Percentiles rank a stretch among this genome's conserved stretches.
Evolutionary conservation across 1,140 invertebrate genomes (phyloP).

Genomic region (Ceratina japonica): DNA sequence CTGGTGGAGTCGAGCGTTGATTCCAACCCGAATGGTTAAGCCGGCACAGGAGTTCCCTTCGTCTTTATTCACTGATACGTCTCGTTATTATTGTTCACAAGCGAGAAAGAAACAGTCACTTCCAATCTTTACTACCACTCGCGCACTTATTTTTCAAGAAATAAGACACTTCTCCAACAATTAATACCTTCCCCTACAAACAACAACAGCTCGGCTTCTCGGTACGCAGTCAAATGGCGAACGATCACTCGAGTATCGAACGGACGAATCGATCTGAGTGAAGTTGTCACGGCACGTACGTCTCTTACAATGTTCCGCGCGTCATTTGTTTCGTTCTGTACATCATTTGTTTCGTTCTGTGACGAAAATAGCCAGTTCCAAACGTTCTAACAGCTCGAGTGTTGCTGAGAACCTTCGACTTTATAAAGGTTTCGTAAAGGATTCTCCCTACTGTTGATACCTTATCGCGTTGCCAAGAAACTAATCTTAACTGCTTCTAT

Average conservation of each 20-base stretch:
- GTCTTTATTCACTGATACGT: conserved; percentile 7
- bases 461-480: background rate
- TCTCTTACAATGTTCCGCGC: too few species aligned
- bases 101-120: conserved; percentile 18
- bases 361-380: too few species aligned
- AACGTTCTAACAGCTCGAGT: too few species aligned
- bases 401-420: too few species aligned
- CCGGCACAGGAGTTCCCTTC: background rate
- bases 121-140: conserved; percentile 48
- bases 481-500: background rate
- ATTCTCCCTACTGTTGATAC: background rate
- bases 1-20: conserved; percentile 34
- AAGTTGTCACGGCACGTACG: background rate
- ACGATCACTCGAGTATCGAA: conserved; percentile 1
- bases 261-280: background rate
- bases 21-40: conserved; percentile 42
- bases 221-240: background rate
- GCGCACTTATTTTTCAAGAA: conserved; percentile 1
- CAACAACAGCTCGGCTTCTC: background rate
- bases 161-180: conserved; percentile 13
- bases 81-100: conserved; percentile 28
- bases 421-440: too few species aligned
- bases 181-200: too few species aligned
- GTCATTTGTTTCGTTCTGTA: too few species aligned
- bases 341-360: too few species aligned